Conservation (phyloP, 2,888 invertebrate species). For the Omphaloscelis lunosa region DNA sequence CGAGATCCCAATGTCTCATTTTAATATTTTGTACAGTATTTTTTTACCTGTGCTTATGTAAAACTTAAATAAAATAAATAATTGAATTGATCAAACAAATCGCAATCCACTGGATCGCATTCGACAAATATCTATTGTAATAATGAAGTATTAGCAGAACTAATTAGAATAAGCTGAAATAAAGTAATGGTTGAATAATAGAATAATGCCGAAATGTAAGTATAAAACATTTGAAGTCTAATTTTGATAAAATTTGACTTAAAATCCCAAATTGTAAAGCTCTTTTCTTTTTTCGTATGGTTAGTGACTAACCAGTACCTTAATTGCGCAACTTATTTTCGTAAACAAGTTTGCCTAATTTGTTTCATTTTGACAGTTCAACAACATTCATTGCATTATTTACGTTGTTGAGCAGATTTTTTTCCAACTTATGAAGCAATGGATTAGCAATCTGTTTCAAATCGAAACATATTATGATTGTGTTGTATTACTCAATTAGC, state of each 20-base stretch:
- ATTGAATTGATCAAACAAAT: neutral
- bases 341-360: no score
- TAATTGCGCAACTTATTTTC: no score
- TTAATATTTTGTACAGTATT: neutral
- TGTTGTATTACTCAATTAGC: no score
- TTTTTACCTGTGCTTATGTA: neutral
- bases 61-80: neutral
- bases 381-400: no score
- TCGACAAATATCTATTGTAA: neutral
- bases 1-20: neutral
- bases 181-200: neutral
- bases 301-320: no score
- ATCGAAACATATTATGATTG: no score
- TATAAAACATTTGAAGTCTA: neutral
- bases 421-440: no score
- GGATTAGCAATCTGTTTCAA: no score
- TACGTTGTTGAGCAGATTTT: no score
- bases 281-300: no score
- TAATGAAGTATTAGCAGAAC: neutral
- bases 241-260: neutral
- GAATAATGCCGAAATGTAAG: neutral
- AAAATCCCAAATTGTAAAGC: neutral
- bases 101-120: neutral
- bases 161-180: neutral
- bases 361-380: no score